Evolutionary conservation across 2,113 vertebrate species (phyloP).

Genomic region (Alectura lathami): DNA sequence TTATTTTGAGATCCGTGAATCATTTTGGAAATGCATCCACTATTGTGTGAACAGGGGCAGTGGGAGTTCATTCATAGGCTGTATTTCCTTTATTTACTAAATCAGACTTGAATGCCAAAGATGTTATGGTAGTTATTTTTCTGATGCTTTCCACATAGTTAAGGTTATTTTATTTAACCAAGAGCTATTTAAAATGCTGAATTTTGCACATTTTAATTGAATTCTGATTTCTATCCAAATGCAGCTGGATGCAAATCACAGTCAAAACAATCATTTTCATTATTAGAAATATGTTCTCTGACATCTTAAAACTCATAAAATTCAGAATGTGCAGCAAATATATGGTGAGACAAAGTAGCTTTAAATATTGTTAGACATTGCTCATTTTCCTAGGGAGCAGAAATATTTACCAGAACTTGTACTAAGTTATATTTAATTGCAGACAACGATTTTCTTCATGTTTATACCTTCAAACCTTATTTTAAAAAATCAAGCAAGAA

Average conservation of each 20-base stretch:
- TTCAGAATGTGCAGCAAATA: not conserved
- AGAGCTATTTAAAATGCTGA: conserved; percentile 18
- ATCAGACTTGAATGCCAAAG: not conserved
- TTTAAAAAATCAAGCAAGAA: not conserved
- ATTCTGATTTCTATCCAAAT: conserved; percentile 4
- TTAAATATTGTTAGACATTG: not conserved
- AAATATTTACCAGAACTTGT: not conserved
- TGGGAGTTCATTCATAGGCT: not conserved
- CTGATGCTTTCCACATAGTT: not conserved
- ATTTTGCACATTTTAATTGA: conserved; percentile 1
- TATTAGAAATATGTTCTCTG: not conserved
- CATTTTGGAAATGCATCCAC: not conserved
- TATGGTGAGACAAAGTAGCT: not conserved
- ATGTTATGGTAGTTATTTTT: not conserved
- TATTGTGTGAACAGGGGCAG: not conserved
- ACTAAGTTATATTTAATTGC: not conserved
- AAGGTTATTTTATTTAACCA: not conserved
- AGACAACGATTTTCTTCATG: not conserved
- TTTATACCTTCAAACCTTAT: not conserved
- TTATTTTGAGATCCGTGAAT: not conserved
- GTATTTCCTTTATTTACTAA: not conserved
- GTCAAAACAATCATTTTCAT: not conserved
- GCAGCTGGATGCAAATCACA: not conserved
- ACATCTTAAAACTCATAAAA: not conserved
- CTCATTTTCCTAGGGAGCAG: not conserved